Evolutionary conservation across 2,113 vertebrate genomes (phyloP), one percentile per base, ranked within the genome.

Genomic region (Eptesicus fuscus): DNA sequence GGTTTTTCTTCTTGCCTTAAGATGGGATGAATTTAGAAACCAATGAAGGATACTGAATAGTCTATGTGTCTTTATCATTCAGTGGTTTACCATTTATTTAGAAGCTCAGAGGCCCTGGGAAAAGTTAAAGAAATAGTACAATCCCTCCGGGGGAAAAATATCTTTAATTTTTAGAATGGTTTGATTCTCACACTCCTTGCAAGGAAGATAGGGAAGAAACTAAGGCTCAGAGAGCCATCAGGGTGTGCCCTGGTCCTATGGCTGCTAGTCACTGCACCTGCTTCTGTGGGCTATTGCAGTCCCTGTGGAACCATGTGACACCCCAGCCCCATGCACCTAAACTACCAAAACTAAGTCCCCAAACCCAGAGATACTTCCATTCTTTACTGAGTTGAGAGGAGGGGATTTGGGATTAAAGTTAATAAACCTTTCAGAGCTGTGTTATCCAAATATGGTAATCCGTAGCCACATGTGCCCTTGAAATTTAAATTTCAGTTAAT

Each of bases 21-120:
- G 53, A 93, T 79, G 59, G 32, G 20, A 88, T 61, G 40, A 67
- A 90, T 92, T 96, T 90, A 80, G 53, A 84, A 96, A 87, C 8
- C 11, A 35, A 7, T 7, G 59, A 77, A 88, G 86, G 76, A 77
- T 77, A 91, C 37, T 16, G 1, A 90, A 18, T 85, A 80, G 87
- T 83, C 47, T 35, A 42, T 20, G 42, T 65, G 6, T 89, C 86
- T 94, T 53, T 69, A 78, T 80, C 28, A n/a, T 70, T 74, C 93
- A 92, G 82, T 28, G 10, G 13, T 85, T 97, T 89, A 47, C 28
- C 42, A 80, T 91, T 96, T 84, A 42, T 71, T 70, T 74, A 87
- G 61, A 95, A 85, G 44, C 74, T 25, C 47, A 16, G 9, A 74
- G 65, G 13, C 65, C 12, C 16, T 70, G 73, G 37, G 30, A 40